These are phyloP conservation scores for Mus caroli DNA, from an alignment of 2,797 vertebrate genomes.

Conservation along the genomic window DNA sequence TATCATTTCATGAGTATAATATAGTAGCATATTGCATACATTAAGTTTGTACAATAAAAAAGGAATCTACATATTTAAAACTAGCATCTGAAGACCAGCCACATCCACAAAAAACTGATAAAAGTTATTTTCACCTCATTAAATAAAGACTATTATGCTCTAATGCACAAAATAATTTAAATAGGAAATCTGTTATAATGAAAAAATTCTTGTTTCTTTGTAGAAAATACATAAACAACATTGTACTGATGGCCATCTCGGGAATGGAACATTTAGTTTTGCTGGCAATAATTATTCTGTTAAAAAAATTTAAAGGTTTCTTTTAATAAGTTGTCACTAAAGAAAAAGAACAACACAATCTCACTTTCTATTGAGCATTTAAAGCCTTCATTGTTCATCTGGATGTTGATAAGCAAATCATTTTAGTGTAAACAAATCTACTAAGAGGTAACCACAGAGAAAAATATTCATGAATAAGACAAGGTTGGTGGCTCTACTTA, in stretches of 20 bases:
- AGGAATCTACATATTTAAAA: not conserved
- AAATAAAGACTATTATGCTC: slow-evolving; percentile 39
- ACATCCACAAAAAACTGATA: not conserved
- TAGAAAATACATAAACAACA: not conserved
- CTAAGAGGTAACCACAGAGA: not conserved
- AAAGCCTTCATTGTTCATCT: slow-evolving; percentile 24
- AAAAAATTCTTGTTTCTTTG: slow-evolving; percentile 12
- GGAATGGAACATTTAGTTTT: slow-evolving; percentile 5
- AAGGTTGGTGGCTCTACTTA: not conserved
- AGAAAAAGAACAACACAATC: not conserved
- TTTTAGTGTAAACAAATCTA: not conserved
- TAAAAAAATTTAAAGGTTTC: not conserved
- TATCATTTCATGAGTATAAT: not conserved
- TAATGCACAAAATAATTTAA: not conserved
- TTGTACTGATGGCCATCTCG: not conserved
- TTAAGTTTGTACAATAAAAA: not conserved
- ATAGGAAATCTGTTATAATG: not conserved
- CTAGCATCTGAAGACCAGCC: not conserved
- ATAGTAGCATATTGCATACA: not conserved
- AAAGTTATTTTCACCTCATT: not conserved
- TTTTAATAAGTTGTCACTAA: not conserved
- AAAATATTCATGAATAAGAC: not conserved
- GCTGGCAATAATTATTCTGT: not conserved
- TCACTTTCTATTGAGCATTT: not conserved
- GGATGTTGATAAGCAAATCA: not conserved